Evolutionary conservation across 2,113 vertebrate genomes (phyloP).

Genomic region (Pholis gunnellus): DNA sequence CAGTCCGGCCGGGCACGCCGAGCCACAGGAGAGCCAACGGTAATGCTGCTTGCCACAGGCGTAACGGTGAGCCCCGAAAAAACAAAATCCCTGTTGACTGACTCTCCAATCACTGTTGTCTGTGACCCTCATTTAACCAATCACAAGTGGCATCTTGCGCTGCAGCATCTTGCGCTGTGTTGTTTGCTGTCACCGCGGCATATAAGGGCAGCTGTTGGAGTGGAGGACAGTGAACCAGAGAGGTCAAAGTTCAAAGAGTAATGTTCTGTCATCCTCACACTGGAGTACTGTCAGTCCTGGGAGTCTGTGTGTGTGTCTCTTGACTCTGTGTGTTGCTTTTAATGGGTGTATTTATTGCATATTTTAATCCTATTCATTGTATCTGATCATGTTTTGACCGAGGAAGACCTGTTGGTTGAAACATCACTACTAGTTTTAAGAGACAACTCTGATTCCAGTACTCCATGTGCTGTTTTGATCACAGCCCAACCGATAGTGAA

Average conservation of each 20-base stretch:
- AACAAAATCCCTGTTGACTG: slow-evolving; percentile 9
- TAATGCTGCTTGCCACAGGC: slow-evolving; percentile 20
- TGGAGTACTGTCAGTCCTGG: background rate
- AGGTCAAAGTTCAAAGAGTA: slow-evolving; percentile 33
- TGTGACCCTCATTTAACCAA: slow-evolving; percentile 29
- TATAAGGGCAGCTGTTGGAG: slow-evolving; percentile 41
- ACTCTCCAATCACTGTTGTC: slow-evolving; percentile 1
- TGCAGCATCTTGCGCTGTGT: background rate
- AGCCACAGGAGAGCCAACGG: background rate
- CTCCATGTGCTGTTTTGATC: background rate
- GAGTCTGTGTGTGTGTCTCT: slow-evolving; percentile 4
- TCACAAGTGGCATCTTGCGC: slow-evolving; percentile 15
- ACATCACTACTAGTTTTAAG: background rate
- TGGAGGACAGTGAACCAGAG: slow-evolving; percentile 18
- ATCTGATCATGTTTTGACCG: background rate
- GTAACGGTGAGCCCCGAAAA: background rate
- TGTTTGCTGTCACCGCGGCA: slow-evolving; percentile 11
- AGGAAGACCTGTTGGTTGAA: background rate
- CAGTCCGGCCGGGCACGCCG: slow-evolving; percentile 27
- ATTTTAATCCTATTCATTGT: background rate
- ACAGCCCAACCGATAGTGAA: background rate
- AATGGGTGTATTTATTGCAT: background rate
- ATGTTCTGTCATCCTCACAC: slow-evolving; percentile 11
- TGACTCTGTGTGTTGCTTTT: background rate
- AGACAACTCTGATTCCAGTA: background rate